Conservation (phyloP, 2,888 invertebrate genomes). For the Erebia aethiops region DNA sequence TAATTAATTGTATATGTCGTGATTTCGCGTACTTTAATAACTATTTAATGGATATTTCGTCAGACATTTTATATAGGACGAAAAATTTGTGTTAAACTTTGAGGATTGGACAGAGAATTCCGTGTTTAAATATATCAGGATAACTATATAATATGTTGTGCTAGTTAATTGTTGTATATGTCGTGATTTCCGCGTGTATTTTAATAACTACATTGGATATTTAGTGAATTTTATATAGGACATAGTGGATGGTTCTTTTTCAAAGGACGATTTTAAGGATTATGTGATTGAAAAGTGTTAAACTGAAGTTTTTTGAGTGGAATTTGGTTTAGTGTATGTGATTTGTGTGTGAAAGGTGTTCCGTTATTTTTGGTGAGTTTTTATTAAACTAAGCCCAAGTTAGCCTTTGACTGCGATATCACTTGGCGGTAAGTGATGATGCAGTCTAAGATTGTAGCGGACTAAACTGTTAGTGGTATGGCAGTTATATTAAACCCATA, state of each 20-base stretch:
- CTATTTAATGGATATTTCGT: not conserved
- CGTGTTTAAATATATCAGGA: too few species aligned
- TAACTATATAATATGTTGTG: too few species aligned
- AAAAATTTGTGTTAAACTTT: too few species aligned
- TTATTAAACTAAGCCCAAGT: not conserved
- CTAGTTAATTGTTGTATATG: not conserved
- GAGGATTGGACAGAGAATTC: too few species aligned
- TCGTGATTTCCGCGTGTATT: not conserved
- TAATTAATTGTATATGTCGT: slow-evolving; percentile 9
- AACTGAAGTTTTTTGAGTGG: not conserved
- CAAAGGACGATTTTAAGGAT: not conserved
- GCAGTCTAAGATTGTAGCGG: too few species aligned
- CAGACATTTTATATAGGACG: not conserved
- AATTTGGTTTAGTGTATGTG: not conserved
- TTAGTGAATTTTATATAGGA: not conserved
- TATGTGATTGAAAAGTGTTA: not conserved
- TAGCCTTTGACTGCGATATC: too few species aligned
- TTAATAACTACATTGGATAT: not conserved
- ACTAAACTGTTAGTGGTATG: too few species aligned
- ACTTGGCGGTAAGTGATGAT: too few species aligned
- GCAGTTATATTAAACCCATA: too few species aligned
- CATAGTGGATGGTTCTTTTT: not conserved
- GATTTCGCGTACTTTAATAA: not conserved
- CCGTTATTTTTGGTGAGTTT: not conserved
- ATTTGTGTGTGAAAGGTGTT: not conserved